Base-by-base conservation (phyloP, 2,797 vertebrate genomes). In the Neostethus bicornis region DNA sequence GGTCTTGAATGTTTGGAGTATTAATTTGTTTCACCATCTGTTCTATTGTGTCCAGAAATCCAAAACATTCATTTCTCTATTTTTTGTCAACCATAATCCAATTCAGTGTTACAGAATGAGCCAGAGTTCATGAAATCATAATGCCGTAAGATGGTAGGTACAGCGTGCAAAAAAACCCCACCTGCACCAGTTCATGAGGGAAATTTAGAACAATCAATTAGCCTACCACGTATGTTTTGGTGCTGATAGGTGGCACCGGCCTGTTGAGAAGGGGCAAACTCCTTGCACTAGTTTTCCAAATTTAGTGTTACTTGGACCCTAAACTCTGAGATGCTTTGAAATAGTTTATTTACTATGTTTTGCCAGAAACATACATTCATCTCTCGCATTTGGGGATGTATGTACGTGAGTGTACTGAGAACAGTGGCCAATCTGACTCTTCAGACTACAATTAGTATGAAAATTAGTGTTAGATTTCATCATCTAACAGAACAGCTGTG, bases 281-380 rank as follows among this genome's bases (percentile, higher is more conserved):
- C n/a, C n/a, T n/a, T n/a, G n/a, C n/a, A n/a, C n/a, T n/a, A n/a
- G n/a, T n/a, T n/a, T n/a, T n/a, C n/a, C n/a, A n/a, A n/a, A n/a
- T n/a, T n/a, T n/a, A n/a, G 51, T 76, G 61, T 79, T 61, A 68
- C 58, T 71, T 75, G 52, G 41, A 73, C 52, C 52, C 12, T 7
- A 7, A 47, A 34, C 44, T 61, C 57, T 67, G 61, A 55, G 60
- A 73, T 61, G 62, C 63, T 48, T 28, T 35, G 19, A 61, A 34
- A 35, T 35, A 35, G 58, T 55, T 64, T 54, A 61, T 52, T 81
- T 79, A 59, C 63, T 73, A 84, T 81, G 73, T 60, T 72, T 49
- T 75, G 73, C 88, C 88, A 89, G 77, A 89, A 70, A 73, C 56
- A 29, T 67, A 81, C 86, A 91, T 89, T 85, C 89, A 32, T 66